Base-by-base conservation (phyloP, 1,140 invertebrate species). In the Ceratosolen solmsi region DNA sequence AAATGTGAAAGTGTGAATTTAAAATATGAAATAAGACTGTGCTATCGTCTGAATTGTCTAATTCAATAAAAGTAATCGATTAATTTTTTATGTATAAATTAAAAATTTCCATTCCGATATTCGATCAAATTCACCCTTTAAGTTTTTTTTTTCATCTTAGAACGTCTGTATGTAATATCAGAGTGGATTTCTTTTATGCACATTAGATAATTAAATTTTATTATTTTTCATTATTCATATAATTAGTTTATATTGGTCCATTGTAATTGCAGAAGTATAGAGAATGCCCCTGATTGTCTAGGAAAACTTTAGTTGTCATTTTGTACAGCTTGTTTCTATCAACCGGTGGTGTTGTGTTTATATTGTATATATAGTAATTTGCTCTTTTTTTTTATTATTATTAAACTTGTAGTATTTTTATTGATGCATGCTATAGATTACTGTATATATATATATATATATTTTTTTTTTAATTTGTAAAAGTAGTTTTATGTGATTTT, bases 281-380 rank as follows among this genome's bases (percentile, higher is more conserved):
- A 54, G 56, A 74, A 46, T 60, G 25, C 33, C 7, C 11, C 11
- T 76, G 36, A 9, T 11, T 41, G 0, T 13, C 2, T 15, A 46
- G 71, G n/a, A n/a, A n/a, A n/a, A n/a, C n/a, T n/a, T n/a, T n/a
- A n/a, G n/a, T n/a, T n/a, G n/a, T n/a, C n/a, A n/a, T n/a, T n/a
- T n/a, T n/a, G n/a, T n/a, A n/a, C n/a, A n/a, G n/a, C 74, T 65
- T 74, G 56, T 65, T 72, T 80, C 27, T 36, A 65, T 68, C 79
- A 80, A 80, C 54, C 54, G 70, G 78, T 58, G 78, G 58, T 65
- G 68, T 71, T 25, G 4, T 54, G 8, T 8, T n/a, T 13, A 27
- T 41, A 27, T 38, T 27, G 5, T 33, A n/a, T 20, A 60, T 79
- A 54, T 25, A 54, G 49, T 11, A 20, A 65, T 22, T 25, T 75